Base-by-base conservation (phyloP, 2,888 invertebrate genomes). In the Cordylochernes scorpioides region DNA sequence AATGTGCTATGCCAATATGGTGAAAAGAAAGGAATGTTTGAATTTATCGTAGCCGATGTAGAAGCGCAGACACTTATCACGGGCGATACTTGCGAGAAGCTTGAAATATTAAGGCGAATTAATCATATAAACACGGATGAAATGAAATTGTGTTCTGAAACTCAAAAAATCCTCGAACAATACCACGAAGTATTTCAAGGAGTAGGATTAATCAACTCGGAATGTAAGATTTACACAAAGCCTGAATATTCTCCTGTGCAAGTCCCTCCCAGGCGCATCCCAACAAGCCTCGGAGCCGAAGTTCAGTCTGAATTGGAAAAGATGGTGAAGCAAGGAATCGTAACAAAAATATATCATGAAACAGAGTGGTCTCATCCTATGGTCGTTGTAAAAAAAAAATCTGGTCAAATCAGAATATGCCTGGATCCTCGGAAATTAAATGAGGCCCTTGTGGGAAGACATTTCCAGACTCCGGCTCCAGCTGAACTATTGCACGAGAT, bases 351-450 rank as follows among this genome's bases (percentile, higher is more conserved):
- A n/a, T 5, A 24, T 5, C 14, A 17, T 26, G 16, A 12, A 13
- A 30, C 30, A 3, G 26, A 33, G 14, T 30, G 22, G 17, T 17
- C 24, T 1, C 17, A 15, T 13, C 25, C 13, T n/a, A 34, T 25
- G 15, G 31, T 31, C 13, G 31, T 34, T 6, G 22, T 34, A 12
- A n/a, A 31, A n/a, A 25, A 3, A 2, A 19, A 8, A 19, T 9
- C 19, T n/a, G n/a, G n/a, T n/a, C n/a, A 25, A 8, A n/a, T 34
- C 3, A 16, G 31, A 6, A 31, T 31, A 7, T 34, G 30, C 13
- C 8, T 34, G 2, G 31, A 34, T 17, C 31, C 31, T 5, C 21
- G 31, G 22, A 25, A 21, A 5, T 13, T 33, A 9, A 34, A 34
- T 24, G 18, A 28, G 8, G 28, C 27, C 5, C 27, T 31, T 13